phyloP scores from a whole-genome alignment of 2,888 invertebrate genomes.

The Chrysodeixis includens region DNA sequence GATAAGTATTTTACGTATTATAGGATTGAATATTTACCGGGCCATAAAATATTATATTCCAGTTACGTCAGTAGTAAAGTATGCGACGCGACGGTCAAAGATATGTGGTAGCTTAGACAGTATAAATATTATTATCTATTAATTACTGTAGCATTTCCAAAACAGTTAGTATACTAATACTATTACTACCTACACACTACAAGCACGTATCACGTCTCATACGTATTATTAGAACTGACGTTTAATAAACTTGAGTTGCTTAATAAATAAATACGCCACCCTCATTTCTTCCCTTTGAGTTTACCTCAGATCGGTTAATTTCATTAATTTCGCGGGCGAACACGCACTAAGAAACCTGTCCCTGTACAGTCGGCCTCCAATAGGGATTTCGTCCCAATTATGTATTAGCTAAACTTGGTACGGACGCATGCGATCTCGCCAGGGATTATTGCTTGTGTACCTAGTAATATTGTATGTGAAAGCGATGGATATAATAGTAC shows the following conservation, averaged over 20 bases:
- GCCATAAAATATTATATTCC: too few species aligned
- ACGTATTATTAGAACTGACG: conserved; percentile 60
- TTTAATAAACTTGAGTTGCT: conserved; percentile 61
- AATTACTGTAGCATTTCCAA: too few species aligned
- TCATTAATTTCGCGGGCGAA: conserved; percentile 84
- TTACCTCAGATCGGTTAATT: conserved; percentile 83
- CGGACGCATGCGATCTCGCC: conserved; percentile 74
- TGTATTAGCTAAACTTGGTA: conserved; percentile 84
- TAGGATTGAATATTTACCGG: too few species aligned
- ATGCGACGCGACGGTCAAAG: too few species aligned
- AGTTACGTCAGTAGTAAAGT: too few species aligned
- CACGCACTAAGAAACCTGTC: conserved; percentile 84
- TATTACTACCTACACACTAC: not conserved
- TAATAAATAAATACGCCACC: conserved; percentile 64
- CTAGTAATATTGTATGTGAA: conserved; percentile 18
- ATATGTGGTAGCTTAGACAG: too few species aligned
- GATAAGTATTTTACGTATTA: too few species aligned
- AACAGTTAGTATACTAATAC: not conserved
- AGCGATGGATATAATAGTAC: conserved; percentile 6
- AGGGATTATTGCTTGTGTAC: conserved; percentile 71
- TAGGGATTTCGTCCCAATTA: conserved; percentile 87
- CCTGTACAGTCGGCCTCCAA: conserved; percentile 77
- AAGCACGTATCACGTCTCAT: conserved; percentile 28
- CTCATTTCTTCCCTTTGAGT: conserved; percentile 68
- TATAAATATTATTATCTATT: too few species aligned